A percentile compares a stretch with the other conserved stretches of the same genome.
phyloP scores from a whole-genome alignment of 2,113 vertebrate species.

The Anhinga anhinga region DNA sequence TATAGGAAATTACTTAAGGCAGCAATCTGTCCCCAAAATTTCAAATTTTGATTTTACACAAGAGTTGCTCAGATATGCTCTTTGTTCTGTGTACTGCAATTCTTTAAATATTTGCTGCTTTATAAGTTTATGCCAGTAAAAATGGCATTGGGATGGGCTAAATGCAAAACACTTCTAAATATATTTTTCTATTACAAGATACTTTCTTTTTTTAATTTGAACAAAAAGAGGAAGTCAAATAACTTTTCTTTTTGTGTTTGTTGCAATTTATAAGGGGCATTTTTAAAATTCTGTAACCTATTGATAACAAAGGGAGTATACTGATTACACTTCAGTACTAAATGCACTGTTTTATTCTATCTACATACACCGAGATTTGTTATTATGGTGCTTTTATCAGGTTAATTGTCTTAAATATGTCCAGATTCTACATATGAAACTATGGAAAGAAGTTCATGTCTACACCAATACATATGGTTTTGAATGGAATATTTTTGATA shows the following conservation, averaged over 20 bases:
- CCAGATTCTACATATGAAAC: neutral
- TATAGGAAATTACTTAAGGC: neutral
- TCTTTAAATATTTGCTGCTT: neutral
- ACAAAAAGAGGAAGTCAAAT: neutral
- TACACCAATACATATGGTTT: neutral
- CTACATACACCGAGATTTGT: neutral
- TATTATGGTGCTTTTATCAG: neutral
- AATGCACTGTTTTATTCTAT: neutral
- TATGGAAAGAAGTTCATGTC: neutral
- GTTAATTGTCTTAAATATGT: neutral
- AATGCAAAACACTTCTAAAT: neutral
- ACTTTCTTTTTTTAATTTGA: neutral
- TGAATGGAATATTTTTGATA: neutral
- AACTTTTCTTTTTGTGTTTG: neutral
- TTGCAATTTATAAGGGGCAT: neutral
- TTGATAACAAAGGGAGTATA: neutral
- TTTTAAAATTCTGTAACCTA: neutral
- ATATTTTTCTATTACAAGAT: neutral
- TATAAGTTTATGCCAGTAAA: neutral
- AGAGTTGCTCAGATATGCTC: neutral
- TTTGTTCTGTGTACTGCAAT: neutral
- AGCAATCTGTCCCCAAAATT: neutral
- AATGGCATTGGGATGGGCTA: neutral
- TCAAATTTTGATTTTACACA: neutral
- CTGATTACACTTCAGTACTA: neutral